Base-by-base conservation (phyloP, 2,888 invertebrate species). In the Pyrocoelia pectoralis region DNA sequence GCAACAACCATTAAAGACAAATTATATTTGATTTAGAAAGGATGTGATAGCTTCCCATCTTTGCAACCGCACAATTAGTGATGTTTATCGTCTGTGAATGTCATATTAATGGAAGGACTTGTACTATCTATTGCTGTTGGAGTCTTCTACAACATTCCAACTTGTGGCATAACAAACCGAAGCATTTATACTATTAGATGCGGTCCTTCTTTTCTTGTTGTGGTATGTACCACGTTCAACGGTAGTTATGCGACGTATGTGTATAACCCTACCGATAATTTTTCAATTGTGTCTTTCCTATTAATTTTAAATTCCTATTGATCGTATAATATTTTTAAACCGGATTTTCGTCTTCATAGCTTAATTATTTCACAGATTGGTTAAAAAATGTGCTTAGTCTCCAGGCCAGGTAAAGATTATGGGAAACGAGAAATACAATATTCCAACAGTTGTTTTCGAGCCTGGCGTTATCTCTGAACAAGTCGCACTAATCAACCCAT, bases 401-500 rank as follows among this genome's bases (percentile, higher is more conserved):
- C 40, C 3, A 6, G 24, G 24, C 24, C 5, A 9, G 50, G n/a
- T n/a, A n/a, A n/a, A 17, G 52, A 53, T 56, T 57, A 57, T 56
- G 57, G 56, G 48, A 19, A 46, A 51, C 46, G 41, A 17, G 57
- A 49, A 56, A 48, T 57, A 62, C 52, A 46, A 56, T n/a, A n/a
- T 54, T 50, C 46, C 33, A 50, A 65, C 65, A 65, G 59, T 61
- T 65, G 65, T 65, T 65, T 61, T 65, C 61, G 56, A 61, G 43
- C 65, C 53, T 59, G 60, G 55, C 58, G 52, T 66, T 66, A 66
- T 68, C 68, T 69, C 53, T 56, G 56, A 64, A 68, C 70, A 68
- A 68, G 65, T 61, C 65, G 51, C 66, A 61, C 70, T 68, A 70
- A 70, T 70, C 70, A 70, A 66, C 64, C 66, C 67, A 68, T 68